A percentile compares a stretch with the other conserved stretches of the same genome.
Evolutionary conservation across 2,888 invertebrate genomes (phyloP).

Genomic region (Phyto melanocephala): DNA sequence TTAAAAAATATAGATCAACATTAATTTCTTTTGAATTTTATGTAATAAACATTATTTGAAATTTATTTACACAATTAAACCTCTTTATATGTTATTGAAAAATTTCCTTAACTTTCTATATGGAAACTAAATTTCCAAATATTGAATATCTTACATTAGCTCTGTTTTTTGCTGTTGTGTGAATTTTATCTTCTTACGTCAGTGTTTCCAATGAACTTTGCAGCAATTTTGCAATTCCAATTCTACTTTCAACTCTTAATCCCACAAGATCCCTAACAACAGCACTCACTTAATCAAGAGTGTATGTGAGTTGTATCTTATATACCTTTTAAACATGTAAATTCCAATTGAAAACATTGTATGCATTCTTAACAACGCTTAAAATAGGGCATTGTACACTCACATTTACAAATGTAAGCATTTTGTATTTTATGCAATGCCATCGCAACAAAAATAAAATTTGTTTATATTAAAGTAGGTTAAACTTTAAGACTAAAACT

Average conservation of each 20-base stretch:
- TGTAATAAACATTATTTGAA: too few species aligned
- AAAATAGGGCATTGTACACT: neutral
- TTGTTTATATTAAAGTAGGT: slow-evolving; percentile 17
- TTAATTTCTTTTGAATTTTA: too few species aligned
- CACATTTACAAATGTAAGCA: neutral
- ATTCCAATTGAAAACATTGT: slow-evolving; percentile 5
- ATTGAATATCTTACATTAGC: neutral
- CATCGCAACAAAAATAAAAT: slow-evolving; percentile 5
- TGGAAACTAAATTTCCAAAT: neutral
- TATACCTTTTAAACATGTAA: neutral
- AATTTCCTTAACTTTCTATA: too few species aligned
- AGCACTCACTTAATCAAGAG: neutral
- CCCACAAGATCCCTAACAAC: neutral
- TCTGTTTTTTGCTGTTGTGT: neutral
- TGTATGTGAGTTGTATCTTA: neutral
- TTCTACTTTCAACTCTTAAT: neutral
- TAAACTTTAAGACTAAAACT: slow-evolving; percentile 31
- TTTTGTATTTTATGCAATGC: slow-evolving; percentile 12
- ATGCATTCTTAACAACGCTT: neutral
- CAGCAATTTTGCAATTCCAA: neutral
- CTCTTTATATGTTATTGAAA: too few species aligned
- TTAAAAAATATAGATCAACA: too few species aligned
- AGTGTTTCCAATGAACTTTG: neutral
- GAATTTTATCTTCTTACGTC: neutral
- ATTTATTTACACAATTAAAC: too few species aligned